Conservation (phyloP, 1,140 invertebrate species). For the Euglossa dilemma region DNA sequence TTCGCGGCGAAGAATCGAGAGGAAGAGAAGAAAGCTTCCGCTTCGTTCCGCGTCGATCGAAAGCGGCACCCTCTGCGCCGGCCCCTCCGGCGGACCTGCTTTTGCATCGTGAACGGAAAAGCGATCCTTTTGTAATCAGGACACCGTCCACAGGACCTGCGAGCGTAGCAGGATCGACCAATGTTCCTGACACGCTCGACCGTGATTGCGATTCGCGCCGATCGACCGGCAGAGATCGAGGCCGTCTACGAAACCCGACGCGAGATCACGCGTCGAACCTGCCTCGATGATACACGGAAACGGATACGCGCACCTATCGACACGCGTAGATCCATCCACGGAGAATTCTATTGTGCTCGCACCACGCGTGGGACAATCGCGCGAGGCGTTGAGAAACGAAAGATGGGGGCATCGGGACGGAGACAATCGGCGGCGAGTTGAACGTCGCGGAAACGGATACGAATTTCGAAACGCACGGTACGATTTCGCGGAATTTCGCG, state of each 20-base stretch:
- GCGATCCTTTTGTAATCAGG: slow-evolving; percentile 48
- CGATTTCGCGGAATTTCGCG: too few species aligned
- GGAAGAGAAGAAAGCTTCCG: background rate
- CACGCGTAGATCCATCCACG: too few species aligned
- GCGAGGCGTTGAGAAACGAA: slow-evolving; percentile 12
- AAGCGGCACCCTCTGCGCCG: background rate
- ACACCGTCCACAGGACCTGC: slow-evolving; percentile 57
- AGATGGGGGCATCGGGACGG: too few species aligned
- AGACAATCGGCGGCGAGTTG: background rate
- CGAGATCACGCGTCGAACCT: background rate
- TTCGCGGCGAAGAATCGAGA: background rate
- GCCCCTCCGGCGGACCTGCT: background rate
- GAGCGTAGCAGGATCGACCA: slow-evolving; percentile 45
- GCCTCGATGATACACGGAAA: too few species aligned
- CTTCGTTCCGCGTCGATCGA: slow-evolving; percentile 10
- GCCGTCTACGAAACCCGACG: background rate
- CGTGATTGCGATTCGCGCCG: slow-evolving; percentile 36
- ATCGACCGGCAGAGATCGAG: slow-evolving; percentile 2
- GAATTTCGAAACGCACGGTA: too few species aligned
- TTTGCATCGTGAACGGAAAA: slow-evolving; percentile 24
- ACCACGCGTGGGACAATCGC: too few species aligned
- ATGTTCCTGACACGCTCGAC: slow-evolving; percentile 49
- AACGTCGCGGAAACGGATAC: background rate
- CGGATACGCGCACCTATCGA: too few species aligned
- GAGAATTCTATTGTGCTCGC: background rate